A percentile compares a stretch with the other conserved stretches of the same genome.
These are phyloP conservation scores for Benthosema pterotum DNA, from an alignment of 2,797 vertebrate species.

Conservation along the genomic window DNA sequence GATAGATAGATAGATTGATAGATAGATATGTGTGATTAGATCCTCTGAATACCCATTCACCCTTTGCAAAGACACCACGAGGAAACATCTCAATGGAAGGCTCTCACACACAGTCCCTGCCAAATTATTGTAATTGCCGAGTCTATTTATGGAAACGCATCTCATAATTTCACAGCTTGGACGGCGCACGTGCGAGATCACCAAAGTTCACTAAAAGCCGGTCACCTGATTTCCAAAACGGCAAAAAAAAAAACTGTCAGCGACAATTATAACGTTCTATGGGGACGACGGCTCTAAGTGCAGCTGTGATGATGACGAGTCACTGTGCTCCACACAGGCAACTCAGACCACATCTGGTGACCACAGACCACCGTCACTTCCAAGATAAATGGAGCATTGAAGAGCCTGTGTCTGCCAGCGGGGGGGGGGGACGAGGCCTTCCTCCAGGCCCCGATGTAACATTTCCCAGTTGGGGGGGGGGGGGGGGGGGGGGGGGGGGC, in stretches of 20 bases:
- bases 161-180: no score
- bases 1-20: no score
- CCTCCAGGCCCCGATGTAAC: no score
- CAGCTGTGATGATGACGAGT: constrained; percentile 19
- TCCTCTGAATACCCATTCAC: no score
- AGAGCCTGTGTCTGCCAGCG: constrained; percentile 31
- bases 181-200: neutral
- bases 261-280: constrained; percentile 16
- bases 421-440: constrained; percentile 32
- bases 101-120: neutral
- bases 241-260: constrained; percentile 30
- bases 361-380: constrained; percentile 52
- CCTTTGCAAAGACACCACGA: no score
- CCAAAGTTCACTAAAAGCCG: neutral
- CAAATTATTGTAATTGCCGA: neutral
- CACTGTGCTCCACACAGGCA: constrained; percentile 35
- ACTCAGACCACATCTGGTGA: constrained; percentile 34
- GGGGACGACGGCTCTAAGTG: neutral
- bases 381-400: constrained; percentile 55
- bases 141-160: neutral
- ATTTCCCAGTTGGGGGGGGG: no score
- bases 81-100: neutral
- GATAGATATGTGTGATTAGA: no score
- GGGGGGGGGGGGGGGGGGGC: no score
- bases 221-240: constrained; percentile 19